These are phyloP conservation scores for Vanacampus margaritifer DNA, from an alignment of 2,113 vertebrate species.

Conservation along the genomic window DNA sequence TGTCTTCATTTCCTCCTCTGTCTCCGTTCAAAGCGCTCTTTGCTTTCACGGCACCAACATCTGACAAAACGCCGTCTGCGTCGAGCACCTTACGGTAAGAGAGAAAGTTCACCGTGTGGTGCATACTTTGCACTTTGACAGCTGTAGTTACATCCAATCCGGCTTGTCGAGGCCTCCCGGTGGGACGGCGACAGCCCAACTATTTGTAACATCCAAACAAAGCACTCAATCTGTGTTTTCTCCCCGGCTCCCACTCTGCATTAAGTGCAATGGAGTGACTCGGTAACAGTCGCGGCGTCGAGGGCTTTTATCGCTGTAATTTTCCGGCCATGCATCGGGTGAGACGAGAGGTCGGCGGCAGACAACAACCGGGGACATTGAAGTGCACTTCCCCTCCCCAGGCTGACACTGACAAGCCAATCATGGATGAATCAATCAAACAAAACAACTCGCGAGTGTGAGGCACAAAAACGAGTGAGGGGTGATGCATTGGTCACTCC, in stretches of 20 bases:
- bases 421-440: constrained; percentile 54
- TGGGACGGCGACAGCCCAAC: constrained; percentile 43
- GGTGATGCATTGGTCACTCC: background rate
- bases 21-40: constrained; percentile 33
- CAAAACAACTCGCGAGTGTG: constrained; percentile 38
- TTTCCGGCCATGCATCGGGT: constrained; percentile 58
- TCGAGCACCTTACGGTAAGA: constrained; percentile 39
- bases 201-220: constrained; percentile 35
- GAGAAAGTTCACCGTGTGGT: constrained; percentile 53
- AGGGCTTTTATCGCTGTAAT: constrained; percentile 54
- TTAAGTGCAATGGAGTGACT: constrained; percentile 53
- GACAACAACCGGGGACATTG: constrained; percentile 31
- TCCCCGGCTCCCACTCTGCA: constrained; percentile 34
- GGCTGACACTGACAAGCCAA: constrained; percentile 54
- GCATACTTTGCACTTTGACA: constrained; percentile 40
- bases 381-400: constrained; percentile 27
- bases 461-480: constrained; percentile 44
- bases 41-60: constrained; percentile 47
- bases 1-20: constrained; percentile 24
- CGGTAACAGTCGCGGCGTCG: constrained; percentile 51
- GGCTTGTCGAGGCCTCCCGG: constrained; percentile 50
- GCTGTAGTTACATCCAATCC: constrained; percentile 45
- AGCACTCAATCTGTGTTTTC: constrained; percentile 18
- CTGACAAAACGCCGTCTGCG: constrained; percentile 55
- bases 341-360: constrained; percentile 47